Evolutionary conservation across 2,888 invertebrate genomes (phyloP).

Genomic region (Ptilodon capucinus): DNA sequence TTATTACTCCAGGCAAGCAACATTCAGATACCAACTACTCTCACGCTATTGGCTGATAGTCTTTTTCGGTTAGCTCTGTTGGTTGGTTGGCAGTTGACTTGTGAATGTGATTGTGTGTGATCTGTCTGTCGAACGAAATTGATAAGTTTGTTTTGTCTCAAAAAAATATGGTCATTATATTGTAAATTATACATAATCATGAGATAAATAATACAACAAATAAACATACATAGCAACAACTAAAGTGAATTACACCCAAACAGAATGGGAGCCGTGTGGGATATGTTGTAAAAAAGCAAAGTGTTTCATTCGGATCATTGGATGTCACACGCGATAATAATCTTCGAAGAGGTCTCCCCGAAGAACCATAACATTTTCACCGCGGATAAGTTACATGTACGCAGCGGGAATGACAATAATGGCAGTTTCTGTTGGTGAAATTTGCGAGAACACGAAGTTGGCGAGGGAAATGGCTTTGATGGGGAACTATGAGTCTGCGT

Average conservation of each 20-base stretch:
- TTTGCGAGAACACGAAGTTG: conserved; percentile 96
- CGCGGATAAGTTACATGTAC: conserved; percentile 71
- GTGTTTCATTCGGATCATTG: conserved; percentile 59
- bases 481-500: conserved; percentile 97
- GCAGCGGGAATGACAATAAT: conserved; percentile 88
- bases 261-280: conserved; percentile 41
- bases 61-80: conserved; percentile 21
- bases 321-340: conserved; percentile 65
- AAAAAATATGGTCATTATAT: conserved; percentile 55
- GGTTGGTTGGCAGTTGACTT: conserved; percentile 43
- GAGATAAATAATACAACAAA: conserved; percentile 49
- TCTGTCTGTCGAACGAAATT: conserved; percentile 61
- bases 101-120: conserved; percentile 31
- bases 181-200: conserved; percentile 54
- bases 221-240: conserved; percentile 31
- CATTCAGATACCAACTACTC: background rate
- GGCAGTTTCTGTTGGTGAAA: conserved; percentile 95
- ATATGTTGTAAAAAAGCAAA: conserved; percentile 62
- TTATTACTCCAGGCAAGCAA: background rate
- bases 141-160: conserved; percentile 69
- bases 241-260: conserved; percentile 39
- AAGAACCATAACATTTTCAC: conserved; percentile 54
- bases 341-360: conserved; percentile 51
- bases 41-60: conserved; percentile 36
- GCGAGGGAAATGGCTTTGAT: conserved; percentile 97